These are phyloP conservation scores for Penaeus japonicus DNA, from an alignment of 1,140 invertebrate genomes.

Conservation along the genomic window DNA sequence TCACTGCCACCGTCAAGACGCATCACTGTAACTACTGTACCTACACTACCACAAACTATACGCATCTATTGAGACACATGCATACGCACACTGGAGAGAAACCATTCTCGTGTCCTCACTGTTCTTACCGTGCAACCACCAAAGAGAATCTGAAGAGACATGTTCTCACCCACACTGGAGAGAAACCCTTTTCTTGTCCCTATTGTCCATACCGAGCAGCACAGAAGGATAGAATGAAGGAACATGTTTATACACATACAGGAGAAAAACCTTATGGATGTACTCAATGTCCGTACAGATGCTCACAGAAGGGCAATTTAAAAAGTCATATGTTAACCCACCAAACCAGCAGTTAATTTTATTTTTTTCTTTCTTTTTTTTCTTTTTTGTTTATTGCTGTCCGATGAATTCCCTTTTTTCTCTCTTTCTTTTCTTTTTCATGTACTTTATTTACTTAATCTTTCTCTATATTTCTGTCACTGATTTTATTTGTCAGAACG, in stretches of 20 bases:
- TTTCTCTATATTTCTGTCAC: too few species aligned
- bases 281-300: slow-evolving; percentile 27
- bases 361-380: too few species aligned
- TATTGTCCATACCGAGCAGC: slow-evolving; percentile 40
- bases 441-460: too few species aligned
- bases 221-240: slow-evolving; percentile 51
- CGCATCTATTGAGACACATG: slow-evolving; percentile 35
- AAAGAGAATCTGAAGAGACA: slow-evolving; percentile 47
- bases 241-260: slow-evolving; percentile 47
- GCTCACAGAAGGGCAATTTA: slow-evolving; percentile 46
- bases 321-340: slow-evolving; percentile 48
- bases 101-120: slow-evolving; percentile 43
- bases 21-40: slow-evolving; percentile 52
- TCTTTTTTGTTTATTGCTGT: too few species aligned
- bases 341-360: slow-evolving; percentile 2
- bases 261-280: slow-evolving; percentile 47
- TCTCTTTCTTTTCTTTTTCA: too few species aligned
- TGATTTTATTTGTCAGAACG: too few species aligned
- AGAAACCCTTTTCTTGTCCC: slow-evolving; percentile 44
- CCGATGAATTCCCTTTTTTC: too few species aligned
- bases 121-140: slow-evolving; percentile 42
- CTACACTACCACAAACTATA: slow-evolving; percentile 50
- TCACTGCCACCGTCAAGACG: slow-evolving; percentile 38
- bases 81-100: slow-evolving; percentile 50
- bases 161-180: slow-evolving; percentile 44